phyloP scores from a whole-genome alignment of 2,888 invertebrate genomes.

The Holacanthella duospinosa region DNA sequence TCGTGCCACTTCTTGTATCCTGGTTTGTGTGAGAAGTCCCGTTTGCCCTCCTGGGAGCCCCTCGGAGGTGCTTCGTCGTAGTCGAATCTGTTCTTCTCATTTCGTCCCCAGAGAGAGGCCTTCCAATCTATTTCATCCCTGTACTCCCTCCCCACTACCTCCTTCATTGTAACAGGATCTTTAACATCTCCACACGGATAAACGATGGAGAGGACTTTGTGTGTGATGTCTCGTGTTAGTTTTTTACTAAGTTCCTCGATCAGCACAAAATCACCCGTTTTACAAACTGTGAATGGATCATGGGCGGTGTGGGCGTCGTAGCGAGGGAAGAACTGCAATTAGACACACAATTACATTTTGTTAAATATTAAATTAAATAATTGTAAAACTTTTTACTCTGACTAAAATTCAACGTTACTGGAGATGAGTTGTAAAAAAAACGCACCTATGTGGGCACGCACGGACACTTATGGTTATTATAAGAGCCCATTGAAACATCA shows the following conservation, averaged over 20 bases:
- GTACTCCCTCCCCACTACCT: conserved; percentile 60
- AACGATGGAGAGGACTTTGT: conserved; percentile 65
- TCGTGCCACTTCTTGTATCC: conserved; percentile 69
- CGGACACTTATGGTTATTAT: no score
- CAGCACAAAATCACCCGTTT: conserved; percentile 71
- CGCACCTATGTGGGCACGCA: no score
- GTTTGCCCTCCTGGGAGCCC: conserved; percentile 70
- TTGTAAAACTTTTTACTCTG: neutral
- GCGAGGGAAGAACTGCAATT: conserved; percentile 64
- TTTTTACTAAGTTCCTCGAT: conserved; percentile 62
- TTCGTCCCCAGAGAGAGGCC: conserved; percentile 31
- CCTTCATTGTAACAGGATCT: conserved; percentile 75
- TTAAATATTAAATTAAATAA: neutral
- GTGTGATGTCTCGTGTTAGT: conserved; percentile 64
- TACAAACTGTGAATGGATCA: conserved; percentile 65
- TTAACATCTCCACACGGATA: conserved; percentile 72
- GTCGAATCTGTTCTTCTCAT: conserved; percentile 40
- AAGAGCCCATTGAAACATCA: no score
- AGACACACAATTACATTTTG: conserved; percentile 12
- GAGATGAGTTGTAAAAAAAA: no score
- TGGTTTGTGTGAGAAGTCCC: conserved; percentile 67
- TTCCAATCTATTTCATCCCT: conserved; percentile 42
- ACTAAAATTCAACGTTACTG: neutral
- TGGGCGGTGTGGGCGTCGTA: conserved; percentile 62
- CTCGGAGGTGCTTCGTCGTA: conserved; percentile 65